Percentiles rank a stretch among this genome's conserved stretches.
Conservation (phyloP, 1,140 invertebrate species). For the Streblospio benedicti region DNA sequence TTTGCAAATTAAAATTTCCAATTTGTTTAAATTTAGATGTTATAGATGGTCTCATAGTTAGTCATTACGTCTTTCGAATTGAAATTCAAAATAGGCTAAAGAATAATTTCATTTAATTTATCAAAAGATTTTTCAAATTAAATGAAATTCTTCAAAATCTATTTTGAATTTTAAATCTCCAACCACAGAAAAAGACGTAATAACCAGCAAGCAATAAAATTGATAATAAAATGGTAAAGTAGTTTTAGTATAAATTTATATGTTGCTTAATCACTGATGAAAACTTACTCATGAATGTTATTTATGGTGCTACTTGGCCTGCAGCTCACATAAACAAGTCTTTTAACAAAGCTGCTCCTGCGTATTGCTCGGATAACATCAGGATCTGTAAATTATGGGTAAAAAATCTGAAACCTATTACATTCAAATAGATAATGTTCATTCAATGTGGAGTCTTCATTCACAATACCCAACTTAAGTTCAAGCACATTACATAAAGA, state of each 20-base stretch:
- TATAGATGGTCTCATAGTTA: no score
- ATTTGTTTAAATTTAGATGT: no score
- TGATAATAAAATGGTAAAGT: no score
- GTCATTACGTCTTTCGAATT: no score
- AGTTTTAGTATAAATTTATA: no score
- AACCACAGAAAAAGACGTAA: background rate
- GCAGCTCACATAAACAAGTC: slow-evolving; percentile 84
- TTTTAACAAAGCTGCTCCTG: slow-evolving; percentile 63
- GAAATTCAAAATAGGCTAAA: background rate
- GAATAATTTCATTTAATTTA: background rate
- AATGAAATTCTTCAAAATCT: background rate
- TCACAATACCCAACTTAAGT: background rate
- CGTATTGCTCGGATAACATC: slow-evolving; percentile 69
- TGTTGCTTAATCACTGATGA: background rate
- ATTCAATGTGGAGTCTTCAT: background rate
- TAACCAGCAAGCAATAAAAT: background rate
- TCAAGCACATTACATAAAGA: slow-evolving; percentile 2
- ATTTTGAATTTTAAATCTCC: background rate
- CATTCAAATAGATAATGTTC: background rate
- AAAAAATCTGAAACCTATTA: slow-evolving; percentile 5
- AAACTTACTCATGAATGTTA: slow-evolving; percentile 80
- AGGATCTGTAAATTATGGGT: slow-evolving; percentile 52
- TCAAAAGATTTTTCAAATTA: background rate
- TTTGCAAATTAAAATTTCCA: no score
- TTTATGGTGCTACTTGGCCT: slow-evolving; percentile 72